phyloP scores from a whole-genome alignment of 1,140 invertebrate species.

The Meteorus sp. region DNA sequence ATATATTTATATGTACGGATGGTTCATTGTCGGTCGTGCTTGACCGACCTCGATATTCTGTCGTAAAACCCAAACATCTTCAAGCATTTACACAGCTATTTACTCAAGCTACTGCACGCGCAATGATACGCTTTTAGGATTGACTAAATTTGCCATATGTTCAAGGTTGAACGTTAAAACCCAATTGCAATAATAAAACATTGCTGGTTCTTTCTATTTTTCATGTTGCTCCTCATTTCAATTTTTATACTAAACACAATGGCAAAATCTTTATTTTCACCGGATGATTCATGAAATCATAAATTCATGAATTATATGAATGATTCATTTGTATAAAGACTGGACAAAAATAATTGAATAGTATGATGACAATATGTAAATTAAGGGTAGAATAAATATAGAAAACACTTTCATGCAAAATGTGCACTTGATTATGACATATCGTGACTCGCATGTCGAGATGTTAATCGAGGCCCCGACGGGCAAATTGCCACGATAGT shows the following conservation, averaged over 20 bases:
- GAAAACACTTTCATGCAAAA: too few species aligned
- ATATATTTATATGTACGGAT: too few species aligned
- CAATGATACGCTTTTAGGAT: not conserved
- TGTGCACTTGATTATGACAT: slow-evolving; percentile 26
- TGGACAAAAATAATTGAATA: not conserved
- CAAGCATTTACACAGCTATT: not conserved
- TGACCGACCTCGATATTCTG: slow-evolving; percentile 16
- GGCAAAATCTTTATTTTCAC: not conserved
- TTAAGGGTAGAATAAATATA: slow-evolving; percentile 1
- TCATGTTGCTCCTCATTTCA: too few species aligned
- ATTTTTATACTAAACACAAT: too few species aligned
- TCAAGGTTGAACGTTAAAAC: too few species aligned
- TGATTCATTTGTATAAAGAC: slow-evolving; percentile 11
- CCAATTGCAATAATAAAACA: too few species aligned
- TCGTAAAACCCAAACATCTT: slow-evolving; percentile 15
- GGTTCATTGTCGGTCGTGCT: slow-evolving; percentile 16
- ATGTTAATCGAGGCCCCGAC: slow-evolving; percentile 21
- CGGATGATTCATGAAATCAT: slow-evolving; percentile 23
- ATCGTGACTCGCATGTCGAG: slow-evolving; percentile 25
- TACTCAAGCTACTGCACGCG: not conserved
- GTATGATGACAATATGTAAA: slow-evolving; percentile 6
- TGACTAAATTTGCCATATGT: not conserved
- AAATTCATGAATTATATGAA: slow-evolving; percentile 13
- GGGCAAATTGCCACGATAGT: slow-evolving; percentile 19
- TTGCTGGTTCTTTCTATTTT: too few species aligned